Conservation (phyloP, 2,888 invertebrate genomes). For the Lochmaea capreae region DNA sequence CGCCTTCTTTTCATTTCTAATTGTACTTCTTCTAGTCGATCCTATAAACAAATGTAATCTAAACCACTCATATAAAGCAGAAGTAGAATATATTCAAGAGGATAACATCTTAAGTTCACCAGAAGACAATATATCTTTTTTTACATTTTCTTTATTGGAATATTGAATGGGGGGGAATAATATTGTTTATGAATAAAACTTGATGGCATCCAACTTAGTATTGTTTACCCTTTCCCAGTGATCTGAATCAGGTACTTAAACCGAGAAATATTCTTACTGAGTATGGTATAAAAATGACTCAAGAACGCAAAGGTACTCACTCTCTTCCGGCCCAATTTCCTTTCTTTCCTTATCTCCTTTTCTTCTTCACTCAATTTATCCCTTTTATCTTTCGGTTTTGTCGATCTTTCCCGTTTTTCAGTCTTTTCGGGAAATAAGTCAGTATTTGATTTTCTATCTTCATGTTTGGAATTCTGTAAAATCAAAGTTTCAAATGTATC, state of each 20-base stretch:
- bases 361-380: slow-evolving; percentile 81
- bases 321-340: slow-evolving; percentile 84
- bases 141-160: no score
- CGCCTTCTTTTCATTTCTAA: slow-evolving; percentile 82
- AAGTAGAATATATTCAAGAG: no score
- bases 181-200: no score
- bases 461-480: slow-evolving; percentile 67
- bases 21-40: slow-evolving; percentile 77
- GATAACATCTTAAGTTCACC: no score
- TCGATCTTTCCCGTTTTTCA: slow-evolving; percentile 68
- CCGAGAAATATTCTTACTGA: no score
- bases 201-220: no score
- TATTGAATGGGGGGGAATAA: no score
- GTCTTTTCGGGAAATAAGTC: slow-evolving; percentile 63
- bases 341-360: slow-evolving; percentile 82
- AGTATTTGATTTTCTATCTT: slow-evolving; percentile 62
- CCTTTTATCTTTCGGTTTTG: slow-evolving; percentile 70
- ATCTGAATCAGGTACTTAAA: no score
- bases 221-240: no score
- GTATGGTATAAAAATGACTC: no score
- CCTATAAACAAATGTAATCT: slow-evolving; percentile 65
- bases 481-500: slow-evolving; percentile 47
- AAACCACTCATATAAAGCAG: neutral
- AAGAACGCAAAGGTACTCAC: slow-evolving; percentile 64
- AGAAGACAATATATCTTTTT: no score